A percentile compares a stretch with the other conserved stretches of the same genome.
These are phyloP conservation scores for Crossocerus cetratus DNA, from an alignment of 2,888 invertebrate genomes.

Conservation along the genomic window DNA sequence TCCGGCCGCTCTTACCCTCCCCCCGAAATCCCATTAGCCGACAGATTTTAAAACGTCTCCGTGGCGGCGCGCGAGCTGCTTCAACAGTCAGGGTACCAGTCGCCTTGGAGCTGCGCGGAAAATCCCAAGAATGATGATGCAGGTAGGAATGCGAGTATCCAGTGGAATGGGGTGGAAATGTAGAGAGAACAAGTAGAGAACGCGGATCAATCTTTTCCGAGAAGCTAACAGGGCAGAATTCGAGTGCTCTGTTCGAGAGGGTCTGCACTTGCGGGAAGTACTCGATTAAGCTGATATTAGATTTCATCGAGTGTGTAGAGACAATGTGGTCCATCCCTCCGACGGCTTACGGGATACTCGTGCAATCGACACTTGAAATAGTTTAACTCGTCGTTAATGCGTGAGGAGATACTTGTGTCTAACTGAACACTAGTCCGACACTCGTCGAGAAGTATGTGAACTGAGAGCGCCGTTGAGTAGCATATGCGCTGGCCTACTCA, in stretches of 20 bases:
- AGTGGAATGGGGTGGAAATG: too few species aligned
- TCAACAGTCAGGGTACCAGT: too few species aligned
- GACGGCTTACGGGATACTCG: neutral
- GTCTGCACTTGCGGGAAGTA: neutral
- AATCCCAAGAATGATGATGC: too few species aligned
- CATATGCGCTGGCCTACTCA: too few species aligned
- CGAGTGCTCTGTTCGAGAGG: neutral
- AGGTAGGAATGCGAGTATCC: too few species aligned
- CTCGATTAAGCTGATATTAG: neutral
- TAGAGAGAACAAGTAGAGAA: too few species aligned
- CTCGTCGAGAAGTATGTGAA: neutral
- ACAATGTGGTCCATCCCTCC: neutral
- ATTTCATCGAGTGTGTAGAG: constrained; percentile 1
- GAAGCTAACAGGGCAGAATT: neutral
- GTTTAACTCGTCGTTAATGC: neutral
- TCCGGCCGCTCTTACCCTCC: too few species aligned
- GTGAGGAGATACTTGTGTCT: neutral
- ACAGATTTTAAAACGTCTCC: too few species aligned
- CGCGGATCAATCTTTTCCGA: neutral
- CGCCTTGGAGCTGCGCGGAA: too few species aligned
- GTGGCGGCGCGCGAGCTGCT: too few species aligned
- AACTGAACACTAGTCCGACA: neutral
- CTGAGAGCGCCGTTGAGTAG: too few species aligned
- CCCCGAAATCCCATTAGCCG: too few species aligned
- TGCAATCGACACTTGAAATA: neutral